Conservation (phyloP, 35 echinoderm and acorn worm species). For the Heliocidaris erythrogramma region DNA sequence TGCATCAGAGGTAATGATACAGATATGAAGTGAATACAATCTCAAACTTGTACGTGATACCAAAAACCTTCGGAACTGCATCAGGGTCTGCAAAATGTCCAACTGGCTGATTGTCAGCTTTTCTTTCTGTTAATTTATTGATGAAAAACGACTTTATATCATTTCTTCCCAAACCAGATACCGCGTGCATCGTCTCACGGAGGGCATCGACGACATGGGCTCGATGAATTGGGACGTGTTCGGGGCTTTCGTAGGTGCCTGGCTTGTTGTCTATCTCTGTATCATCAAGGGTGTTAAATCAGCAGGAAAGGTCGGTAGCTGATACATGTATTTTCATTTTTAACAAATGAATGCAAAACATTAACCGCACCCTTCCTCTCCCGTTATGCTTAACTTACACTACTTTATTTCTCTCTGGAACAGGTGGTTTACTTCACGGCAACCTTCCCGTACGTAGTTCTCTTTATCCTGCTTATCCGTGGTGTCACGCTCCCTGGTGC, state of each 20-base stretch:
- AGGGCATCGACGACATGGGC: slow-evolving; percentile 69
- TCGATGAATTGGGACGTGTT: slow-evolving; percentile 69
- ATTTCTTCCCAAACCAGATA: slow-evolving; percentile 25
- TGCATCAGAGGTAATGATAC: too few relatives aligned
- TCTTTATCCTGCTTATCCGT: slow-evolving; percentile 73
- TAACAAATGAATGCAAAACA: too few relatives aligned
- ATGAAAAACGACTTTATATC: too few relatives aligned
- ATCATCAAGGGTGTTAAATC: slow-evolving; percentile 85
- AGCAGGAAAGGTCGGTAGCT: slow-evolving; percentile 76
- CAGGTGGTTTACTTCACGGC: slow-evolving; percentile 95
- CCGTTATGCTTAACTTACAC: too few relatives aligned
- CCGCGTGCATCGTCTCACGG: slow-evolving; percentile 61
- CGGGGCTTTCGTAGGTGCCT: slow-evolving; percentile 62
- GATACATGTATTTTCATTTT: background rate
- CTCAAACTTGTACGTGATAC: too few relatives aligned
- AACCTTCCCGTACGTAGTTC: slow-evolving; percentile 75
- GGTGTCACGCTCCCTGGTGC: slow-evolving; percentile 76
- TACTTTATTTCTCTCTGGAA: background rate
- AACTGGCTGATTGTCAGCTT: too few relatives aligned
- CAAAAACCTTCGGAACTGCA: background rate
- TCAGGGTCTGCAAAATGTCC: too few relatives aligned
- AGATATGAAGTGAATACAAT: too few relatives aligned
- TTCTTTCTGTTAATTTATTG: too few relatives aligned
- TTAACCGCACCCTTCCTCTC: too few relatives aligned
- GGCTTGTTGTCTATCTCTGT: slow-evolving; percentile 77